Base-by-base conservation (phyloP, 37 sponge, comb jelly and placozoan genomes). In the Oopsacas minuta region DNA sequence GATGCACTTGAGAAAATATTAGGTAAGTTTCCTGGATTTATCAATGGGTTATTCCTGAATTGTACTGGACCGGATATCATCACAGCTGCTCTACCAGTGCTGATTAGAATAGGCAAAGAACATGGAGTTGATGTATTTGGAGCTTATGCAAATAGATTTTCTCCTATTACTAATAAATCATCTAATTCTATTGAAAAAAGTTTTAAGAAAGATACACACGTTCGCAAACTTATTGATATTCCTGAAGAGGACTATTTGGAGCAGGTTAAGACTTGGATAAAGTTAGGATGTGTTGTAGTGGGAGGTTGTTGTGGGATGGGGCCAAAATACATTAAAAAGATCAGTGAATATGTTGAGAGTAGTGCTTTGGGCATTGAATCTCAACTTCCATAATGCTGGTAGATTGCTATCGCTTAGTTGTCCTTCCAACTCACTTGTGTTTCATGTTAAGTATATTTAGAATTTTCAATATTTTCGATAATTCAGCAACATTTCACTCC, bases 271-370 rank as follows among this genome's bases (percentile, higher is more conserved):
- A 61, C 5, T 25, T 61, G 75, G 75, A 61, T 61, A 32, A 34
- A 61, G 22, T 25, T 61, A 3, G 75, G 75, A n/a, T 61, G 75
- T 34, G 28, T 32, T 61, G 75, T 61, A 32, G 30, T 61, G 7
- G 75, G 75, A 3, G 75, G 75, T 5, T 61, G 75, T n/a, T 61
- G 75, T 12, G 75, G 75, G 75, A 61, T 61, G 20, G 75, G 75
- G 7, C 75, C 75, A 5, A 12, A 12, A 3, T 61, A 61, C 75
- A 61, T 61, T n/a, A 34, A 61, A 12, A 61, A 61, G 75, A 25
- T 61, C 3, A 61, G 75, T 10, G 32, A 61, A 34, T 61, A 32
- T n/a, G 75, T 61, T 32, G 75, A 61, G 49, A 42, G 49, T 42
- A 42, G 49, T 8, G 49, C 12, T 42, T n/a, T n/a, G n/a, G n/a